These are phyloP conservation scores for Sphinx pinastri DNA, from an alignment of 2,888 invertebrate species.

Conservation along the genomic window DNA sequence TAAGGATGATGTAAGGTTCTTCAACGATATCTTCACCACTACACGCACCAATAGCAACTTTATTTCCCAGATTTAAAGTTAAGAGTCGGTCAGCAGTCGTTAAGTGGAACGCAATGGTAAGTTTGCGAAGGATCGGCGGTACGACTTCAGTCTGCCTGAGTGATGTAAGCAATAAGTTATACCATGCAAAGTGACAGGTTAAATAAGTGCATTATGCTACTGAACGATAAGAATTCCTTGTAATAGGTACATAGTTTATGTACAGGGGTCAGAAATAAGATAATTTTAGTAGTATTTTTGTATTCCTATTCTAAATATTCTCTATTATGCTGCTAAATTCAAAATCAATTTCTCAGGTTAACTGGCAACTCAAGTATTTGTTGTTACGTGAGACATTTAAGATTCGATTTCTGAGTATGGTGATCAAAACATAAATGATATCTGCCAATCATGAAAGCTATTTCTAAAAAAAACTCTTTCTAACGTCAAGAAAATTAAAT, in stretches of 20 bases:
- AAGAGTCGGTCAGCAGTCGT: conserved; percentile 27
- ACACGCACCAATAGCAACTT: conserved; percentile 23
- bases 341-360: no score
- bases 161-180: conserved; percentile 64
- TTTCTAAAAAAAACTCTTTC: no score
- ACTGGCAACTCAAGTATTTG: no score
- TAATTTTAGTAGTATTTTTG: background rate
- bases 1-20: conserved; percentile 57
- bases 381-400: no score
- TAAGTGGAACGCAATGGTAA: conserved; percentile 31
- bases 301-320: no score
- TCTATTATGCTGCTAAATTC: no score
- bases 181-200: conserved; percentile 63
- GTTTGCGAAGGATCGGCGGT: conserved; percentile 44
- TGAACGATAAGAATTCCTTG: conserved; percentile 34
- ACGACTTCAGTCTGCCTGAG: conserved; percentile 53
- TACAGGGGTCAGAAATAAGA: background rate
- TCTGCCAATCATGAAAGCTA: no score
- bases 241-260: conserved; percentile 14
- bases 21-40: conserved; percentile 29
- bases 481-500: no score
- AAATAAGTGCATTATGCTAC: conserved; percentile 63
- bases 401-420: no score
- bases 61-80: conserved; percentile 32
- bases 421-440: no score